Percentiles rank a stretch among this genome's conserved stretches.
phyloP scores from a whole-genome alignment of 2,113 vertebrate species.

The Cheirogaleus medius region DNA sequence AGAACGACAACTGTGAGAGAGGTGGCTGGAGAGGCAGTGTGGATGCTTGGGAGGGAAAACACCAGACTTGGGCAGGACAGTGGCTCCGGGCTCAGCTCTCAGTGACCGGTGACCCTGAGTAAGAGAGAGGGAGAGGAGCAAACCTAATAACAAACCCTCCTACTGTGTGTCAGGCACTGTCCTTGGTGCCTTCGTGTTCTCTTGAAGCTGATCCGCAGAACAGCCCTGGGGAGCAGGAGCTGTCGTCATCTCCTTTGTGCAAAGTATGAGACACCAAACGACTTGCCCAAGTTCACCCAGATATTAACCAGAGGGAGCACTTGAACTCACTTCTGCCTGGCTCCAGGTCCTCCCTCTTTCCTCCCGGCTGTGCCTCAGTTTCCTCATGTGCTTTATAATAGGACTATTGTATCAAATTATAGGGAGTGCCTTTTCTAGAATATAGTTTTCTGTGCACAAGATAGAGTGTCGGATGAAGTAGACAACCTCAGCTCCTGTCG shows the following conservation, averaged over 20 bases:
- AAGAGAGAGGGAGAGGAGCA: background rate
- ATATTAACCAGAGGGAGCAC: background rate
- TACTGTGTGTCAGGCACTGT: background rate
- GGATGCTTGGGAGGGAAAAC: background rate
- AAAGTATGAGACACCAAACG: background rate
- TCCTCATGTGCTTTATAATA: background rate
- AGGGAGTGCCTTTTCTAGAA: background rate
- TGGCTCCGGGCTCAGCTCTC: background rate
- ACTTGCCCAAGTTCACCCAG: background rate
- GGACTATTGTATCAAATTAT: background rate
- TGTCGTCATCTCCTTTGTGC: background rate
- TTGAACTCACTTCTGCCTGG: background rate
- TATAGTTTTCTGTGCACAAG: background rate
- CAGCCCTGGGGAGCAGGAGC: no score
- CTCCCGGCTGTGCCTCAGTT: background rate
- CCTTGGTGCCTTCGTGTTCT: background rate
- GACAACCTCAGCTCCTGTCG: background rate
- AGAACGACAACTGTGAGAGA: background rate
- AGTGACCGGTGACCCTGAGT: background rate
- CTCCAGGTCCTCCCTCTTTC: background rate
- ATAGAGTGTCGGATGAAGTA: background rate
- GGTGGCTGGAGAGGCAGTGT: no score
- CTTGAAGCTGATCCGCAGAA: background rate
- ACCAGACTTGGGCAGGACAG: fast-evolving
- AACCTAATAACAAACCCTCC: background rate